Evolutionary conservation across 2,888 invertebrate genomes (phyloP).

Genomic region (Plebejus argus): DNA sequence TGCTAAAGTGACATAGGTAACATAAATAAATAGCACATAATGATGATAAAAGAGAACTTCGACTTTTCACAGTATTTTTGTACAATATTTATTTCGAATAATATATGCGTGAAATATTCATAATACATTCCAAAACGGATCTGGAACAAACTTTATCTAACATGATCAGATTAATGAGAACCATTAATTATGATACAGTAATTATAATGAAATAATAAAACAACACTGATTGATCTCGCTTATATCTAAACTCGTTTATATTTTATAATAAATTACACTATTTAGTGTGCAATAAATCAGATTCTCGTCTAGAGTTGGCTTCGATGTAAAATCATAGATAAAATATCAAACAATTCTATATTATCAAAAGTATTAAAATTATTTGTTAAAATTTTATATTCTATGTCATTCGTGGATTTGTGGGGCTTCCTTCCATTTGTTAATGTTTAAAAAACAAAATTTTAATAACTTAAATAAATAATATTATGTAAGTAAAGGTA

Average conservation of each 20-base stretch:
- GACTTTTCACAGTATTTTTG: background rate
- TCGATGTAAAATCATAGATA: conserved; percentile 44
- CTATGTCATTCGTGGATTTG: too few species aligned
- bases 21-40: too few species aligned
- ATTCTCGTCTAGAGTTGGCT: conserved; percentile 39
- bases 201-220: conserved; percentile 38
- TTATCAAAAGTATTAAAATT: too few species aligned
- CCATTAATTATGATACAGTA: conserved; percentile 28
- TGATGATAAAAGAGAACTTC: background rate
- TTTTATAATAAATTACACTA: conserved; percentile 51
- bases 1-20: too few species aligned
- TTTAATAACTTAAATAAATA: too few species aligned
- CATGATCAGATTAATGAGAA: conserved; percentile 33
- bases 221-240: conserved; percentile 43
- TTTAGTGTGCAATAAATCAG: conserved; percentile 58
- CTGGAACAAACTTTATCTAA: conserved; percentile 37
- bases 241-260: conserved; percentile 46
- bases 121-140: background rate
- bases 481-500: too few species aligned
- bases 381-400: too few species aligned
- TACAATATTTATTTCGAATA: background rate
- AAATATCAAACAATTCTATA: background rate
- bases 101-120: background rate
- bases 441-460: too few species aligned
- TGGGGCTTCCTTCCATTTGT: too few species aligned